A percentile compares a stretch with the other conserved stretches of the same genome.
Evolutionary conservation across 2,113 vertebrate species (phyloP).

Genomic region (Xenopus tropicalis): DNA sequence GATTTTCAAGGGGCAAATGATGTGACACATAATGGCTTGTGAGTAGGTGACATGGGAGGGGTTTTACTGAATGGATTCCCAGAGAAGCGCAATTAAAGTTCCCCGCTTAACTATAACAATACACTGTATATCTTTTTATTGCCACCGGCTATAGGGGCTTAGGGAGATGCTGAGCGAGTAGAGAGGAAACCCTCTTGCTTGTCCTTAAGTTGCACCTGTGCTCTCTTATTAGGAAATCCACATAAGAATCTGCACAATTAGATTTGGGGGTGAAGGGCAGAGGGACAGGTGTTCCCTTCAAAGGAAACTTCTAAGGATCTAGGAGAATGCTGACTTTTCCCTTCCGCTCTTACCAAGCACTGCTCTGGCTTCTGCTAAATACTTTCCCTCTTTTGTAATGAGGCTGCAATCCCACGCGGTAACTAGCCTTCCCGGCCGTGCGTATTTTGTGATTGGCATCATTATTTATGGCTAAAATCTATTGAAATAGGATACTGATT

Average conservation of each 20-base stretch:
- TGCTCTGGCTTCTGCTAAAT: neutral
- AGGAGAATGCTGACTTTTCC: neutral
- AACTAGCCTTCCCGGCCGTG: neutral
- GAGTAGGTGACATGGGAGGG: too few species aligned
- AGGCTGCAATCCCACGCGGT: too few species aligned
- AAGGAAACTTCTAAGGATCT: constrained; percentile 3
- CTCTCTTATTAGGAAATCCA: neutral
- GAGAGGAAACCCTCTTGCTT: neutral
- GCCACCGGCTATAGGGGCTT: too few species aligned
- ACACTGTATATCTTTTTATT: too few species aligned
- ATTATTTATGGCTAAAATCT: constrained; percentile 7
- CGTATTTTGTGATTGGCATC: neutral
- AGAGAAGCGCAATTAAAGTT: too few species aligned
- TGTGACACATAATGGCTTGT: too few species aligned
- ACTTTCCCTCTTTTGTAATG: neutral
- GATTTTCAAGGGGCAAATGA: too few species aligned
- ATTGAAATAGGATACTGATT: constrained; percentile 39
- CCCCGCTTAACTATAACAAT: too few species aligned
- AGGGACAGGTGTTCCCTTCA: constrained; percentile 33
- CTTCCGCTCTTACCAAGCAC: neutral
- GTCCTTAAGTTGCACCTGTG: neutral
- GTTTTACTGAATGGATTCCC: too few species aligned
- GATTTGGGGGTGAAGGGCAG: neutral
- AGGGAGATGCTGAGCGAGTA: too few species aligned
- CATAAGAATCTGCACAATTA: neutral